Conservation (phyloP, 2,797 vertebrate genomes). For the Centroberyx gerrardi region DNA sequence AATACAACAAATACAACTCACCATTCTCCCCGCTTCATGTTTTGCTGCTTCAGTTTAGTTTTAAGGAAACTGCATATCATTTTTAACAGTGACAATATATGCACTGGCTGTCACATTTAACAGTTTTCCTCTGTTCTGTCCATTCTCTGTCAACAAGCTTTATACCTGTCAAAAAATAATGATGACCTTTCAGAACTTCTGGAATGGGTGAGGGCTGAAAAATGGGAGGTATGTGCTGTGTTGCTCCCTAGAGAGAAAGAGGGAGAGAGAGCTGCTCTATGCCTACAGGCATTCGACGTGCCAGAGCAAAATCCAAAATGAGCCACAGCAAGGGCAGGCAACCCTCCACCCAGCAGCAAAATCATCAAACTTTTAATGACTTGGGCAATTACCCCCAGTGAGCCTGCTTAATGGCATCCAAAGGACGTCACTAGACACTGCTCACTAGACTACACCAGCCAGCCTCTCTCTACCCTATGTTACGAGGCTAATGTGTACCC, state of each 20-base stretch:
- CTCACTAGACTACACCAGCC: slow-evolving; percentile 63
- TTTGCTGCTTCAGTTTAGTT: slow-evolving; percentile 43
- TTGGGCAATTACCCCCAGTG: slow-evolving; percentile 88
- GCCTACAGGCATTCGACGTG: slow-evolving; percentile 78
- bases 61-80: slow-evolving; percentile 25
- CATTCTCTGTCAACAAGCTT: slow-evolving; percentile 62
- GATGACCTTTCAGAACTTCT: slow-evolving; percentile 67
- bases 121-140: slow-evolving; percentile 45
- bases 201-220: slow-evolving; percentile 63
- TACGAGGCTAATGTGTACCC: slow-evolving; percentile 61
- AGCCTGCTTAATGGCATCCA: slow-evolving; percentile 86
- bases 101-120: slow-evolving; percentile 32
- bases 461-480: slow-evolving; percentile 36
- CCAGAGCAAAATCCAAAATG: slow-evolving; percentile 82
- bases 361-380: slow-evolving; percentile 91
- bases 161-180: slow-evolving; percentile 79
- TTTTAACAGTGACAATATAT: slow-evolving; percentile 46
- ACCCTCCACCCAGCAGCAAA: slow-evolving; percentile 85
- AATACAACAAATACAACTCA: slow-evolving; percentile 6
- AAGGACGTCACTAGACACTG: slow-evolving; percentile 81
- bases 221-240: slow-evolving; percentile 56
- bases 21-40: slow-evolving; percentile 13
- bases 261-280: slow-evolving; percentile 53
- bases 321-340: slow-evolving; percentile 83
- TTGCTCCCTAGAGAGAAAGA: slow-evolving; percentile 62